These are phyloP conservation scores for Osmerus eperlanus DNA, from an alignment of 2,113 vertebrate genomes.

Conservation along the genomic window DNA sequence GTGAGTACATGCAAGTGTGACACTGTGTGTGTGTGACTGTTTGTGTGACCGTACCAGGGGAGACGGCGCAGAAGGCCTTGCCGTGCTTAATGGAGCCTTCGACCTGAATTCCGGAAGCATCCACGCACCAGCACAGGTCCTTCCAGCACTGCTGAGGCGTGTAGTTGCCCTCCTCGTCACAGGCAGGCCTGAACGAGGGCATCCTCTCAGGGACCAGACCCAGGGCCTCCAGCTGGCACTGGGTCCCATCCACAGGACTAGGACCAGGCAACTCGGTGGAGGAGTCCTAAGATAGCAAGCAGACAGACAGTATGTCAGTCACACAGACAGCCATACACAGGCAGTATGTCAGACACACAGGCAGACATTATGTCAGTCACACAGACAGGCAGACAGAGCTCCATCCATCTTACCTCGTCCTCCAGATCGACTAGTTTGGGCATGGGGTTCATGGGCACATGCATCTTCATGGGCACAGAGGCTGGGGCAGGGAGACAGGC, in stretches of 20 bases:
- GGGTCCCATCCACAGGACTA: slow-evolving; percentile 20
- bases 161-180: slow-evolving; percentile 47
- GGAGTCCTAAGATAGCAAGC: slow-evolving; percentile 35
- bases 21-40: too few relatives aligned
- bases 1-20: too few relatives aligned
- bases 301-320: not conserved
- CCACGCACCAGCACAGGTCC: slow-evolving; percentile 49
- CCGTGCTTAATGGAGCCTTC: accelerated
- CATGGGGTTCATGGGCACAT: slow-evolving; percentile 26
- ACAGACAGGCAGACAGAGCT: not conserved
- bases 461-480: slow-evolving; percentile 20
- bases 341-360: not conserved
- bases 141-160: slow-evolving; percentile 34
- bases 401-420: slow-evolving; percentile 23
- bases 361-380: too few relatives aligned
- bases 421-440: accelerated
- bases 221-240: slow-evolving; percentile 42
- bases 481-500: slow-evolving; percentile 14
- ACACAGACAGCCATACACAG: not conserved
- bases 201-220: not conserved
- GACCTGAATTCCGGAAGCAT: slow-evolving; percentile 17
- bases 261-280: not conserved
- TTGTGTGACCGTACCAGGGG: not conserved
- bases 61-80: not conserved
- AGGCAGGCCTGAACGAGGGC: slow-evolving; percentile 26